Evolutionary conservation across 2,797 vertebrate species (phyloP).

Genomic region (Agapornis canus): DNA sequence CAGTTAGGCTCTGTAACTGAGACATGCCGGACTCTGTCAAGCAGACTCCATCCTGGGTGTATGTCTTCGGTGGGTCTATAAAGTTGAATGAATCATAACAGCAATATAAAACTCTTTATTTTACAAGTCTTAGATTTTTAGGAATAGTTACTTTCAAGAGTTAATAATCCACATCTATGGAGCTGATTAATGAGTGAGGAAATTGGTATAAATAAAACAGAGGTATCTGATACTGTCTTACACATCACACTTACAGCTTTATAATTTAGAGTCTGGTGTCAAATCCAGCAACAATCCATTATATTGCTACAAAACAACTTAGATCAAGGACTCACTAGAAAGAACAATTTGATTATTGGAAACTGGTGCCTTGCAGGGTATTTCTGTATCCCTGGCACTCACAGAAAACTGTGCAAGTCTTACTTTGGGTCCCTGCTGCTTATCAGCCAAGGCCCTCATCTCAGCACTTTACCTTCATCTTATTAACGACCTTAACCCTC

Average conservation of each 20-base stretch:
- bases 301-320: neutral
- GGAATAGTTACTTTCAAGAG: conserved; percentile 39
- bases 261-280: neutral
- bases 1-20: conserved; percentile 95
- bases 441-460: neutral
- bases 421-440: neutral
- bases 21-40: conserved; percentile 96
- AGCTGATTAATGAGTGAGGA: neutral
- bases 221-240: neutral
- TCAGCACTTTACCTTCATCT: neutral
- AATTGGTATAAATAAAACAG: neutral
- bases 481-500: neutral
- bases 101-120: conserved; percentile 46
- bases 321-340: neutral
- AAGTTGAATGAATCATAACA: conserved; percentile 64
- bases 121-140: conserved; percentile 5
- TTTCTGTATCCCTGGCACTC: neutral
- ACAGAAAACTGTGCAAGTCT: neutral
- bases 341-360: neutral
- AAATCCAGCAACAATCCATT: conserved; percentile 31
- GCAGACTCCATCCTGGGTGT: conserved; percentile 98
- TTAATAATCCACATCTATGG: neutral
- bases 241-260: neutral
- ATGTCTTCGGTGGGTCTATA: conserved; percentile 92
- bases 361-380: neutral